Percentiles rank a stretch among this genome's conserved stretches.
phyloP scores from a whole-genome alignment of 1,140 invertebrate species.

The Drosophila neocordata region DNA sequence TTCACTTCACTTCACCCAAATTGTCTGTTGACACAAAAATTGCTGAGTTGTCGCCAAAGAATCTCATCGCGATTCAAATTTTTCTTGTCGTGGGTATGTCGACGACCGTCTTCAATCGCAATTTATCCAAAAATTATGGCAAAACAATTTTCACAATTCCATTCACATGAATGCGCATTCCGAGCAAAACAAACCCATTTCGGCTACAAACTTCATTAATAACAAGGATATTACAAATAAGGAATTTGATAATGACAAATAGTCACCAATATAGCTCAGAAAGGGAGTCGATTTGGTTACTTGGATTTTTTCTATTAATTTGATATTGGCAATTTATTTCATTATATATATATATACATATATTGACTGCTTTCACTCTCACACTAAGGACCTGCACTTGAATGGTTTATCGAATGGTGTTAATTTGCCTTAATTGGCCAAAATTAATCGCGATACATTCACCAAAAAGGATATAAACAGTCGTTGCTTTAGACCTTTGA shows the following conservation, averaged over 20 bases:
- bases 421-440: conserved; percentile 30
- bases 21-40: conserved; percentile 38
- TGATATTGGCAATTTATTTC: neutral
- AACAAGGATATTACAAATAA: conserved; percentile 16
- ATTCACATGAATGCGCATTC: conserved; percentile 14
- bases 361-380: neutral
- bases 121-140: conserved; percentile 55
- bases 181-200: conserved; percentile 55
- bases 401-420: conserved; percentile 29
- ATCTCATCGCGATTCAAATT: conserved; percentile 40
- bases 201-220: conserved; percentile 41
- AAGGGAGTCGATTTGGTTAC: neutral
- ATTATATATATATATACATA: neutral
- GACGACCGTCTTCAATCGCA: conserved; percentile 42
- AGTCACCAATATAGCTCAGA: conserved; percentile 4
- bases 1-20: conserved; percentile 10
- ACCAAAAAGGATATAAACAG: neutral
- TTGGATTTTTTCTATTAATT: conserved; percentile 11
- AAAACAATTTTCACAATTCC: conserved; percentile 53
- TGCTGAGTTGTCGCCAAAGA: conserved; percentile 42
- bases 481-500: neutral
- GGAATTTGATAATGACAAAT: conserved; percentile 31
- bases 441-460: conserved; percentile 25
- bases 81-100: conserved; percentile 28
- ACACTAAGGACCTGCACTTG: conserved; percentile 10